Evolutionary conservation across 2,888 invertebrate genomes (phyloP), one percentile per base, ranked within the genome.

Genomic region (Hirtodrosophila histrioides): DNA sequence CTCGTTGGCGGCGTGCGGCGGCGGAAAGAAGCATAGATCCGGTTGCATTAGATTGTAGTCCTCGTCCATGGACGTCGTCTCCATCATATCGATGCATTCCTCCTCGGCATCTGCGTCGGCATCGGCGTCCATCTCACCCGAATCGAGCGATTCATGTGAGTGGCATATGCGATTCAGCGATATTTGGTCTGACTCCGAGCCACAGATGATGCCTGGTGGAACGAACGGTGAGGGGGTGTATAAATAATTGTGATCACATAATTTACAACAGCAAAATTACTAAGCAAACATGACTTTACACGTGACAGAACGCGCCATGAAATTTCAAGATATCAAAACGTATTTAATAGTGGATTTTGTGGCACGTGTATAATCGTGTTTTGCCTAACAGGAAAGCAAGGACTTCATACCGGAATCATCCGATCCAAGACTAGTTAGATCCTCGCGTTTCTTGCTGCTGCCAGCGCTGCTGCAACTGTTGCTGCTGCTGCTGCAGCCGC

Each of bases 61-160:
- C 65, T 91, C 92, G 61, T 92, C 91, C 89, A 92, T 91, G 4
- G 92, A 92, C 8, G 89, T 90, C 2, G 92, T 91, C 36, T 92
- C 92, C 45, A 91, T 79, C 54, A 91, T 90, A 68, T 92, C 92
- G 44, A 91, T 91, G 60, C 94, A 93, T 78, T 93, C 92, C 87
- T 94, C 94, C 81, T 94, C 94, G 62, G 93, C 93, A 88, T 94
- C 93, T 1, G 65, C 75, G 37, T 93, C 92, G 82, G 93, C 94
- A 87, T 94, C 94, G 66, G 94, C 93, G 89, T 95, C 93, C 85
- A 92, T 91, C 88, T 93, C 90, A 31, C 95, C 94, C 7, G 95
- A 95, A 89, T 96, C 95, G 51, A 96, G 92, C 78, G 95, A 95
- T 90, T 96, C 96, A 80, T 95, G 93, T 71, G 95, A 96, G 84